phyloP scores from a whole-genome alignment of 2,888 invertebrate genomes.

The Gnatocerus cornutus region DNA sequence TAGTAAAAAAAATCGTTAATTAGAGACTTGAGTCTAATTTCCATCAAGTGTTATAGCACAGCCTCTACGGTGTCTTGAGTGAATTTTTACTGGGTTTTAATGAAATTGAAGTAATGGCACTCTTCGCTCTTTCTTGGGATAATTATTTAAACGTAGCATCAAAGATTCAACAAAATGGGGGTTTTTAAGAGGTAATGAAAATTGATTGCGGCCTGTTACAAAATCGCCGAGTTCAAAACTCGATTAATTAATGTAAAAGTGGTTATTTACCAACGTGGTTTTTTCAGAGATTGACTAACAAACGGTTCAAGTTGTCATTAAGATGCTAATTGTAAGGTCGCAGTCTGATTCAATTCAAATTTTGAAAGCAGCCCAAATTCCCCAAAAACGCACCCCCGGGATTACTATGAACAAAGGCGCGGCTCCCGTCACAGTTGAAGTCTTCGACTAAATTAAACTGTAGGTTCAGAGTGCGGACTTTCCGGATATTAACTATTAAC shows the following conservation, averaged over 20 bases:
- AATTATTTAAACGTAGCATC: not conserved
- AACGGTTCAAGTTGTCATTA: too few relatives aligned
- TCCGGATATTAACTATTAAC: constrained; percentile 49
- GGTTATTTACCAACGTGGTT: too few relatives aligned
- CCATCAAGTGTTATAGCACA: constrained; percentile 2
- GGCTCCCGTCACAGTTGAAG: constrained; percentile 35
- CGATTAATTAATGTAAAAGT: not conserved
- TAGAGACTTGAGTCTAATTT: constrained; percentile 11
- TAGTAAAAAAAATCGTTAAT: constrained; percentile 9
- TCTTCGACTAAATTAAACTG: constrained; percentile 47
- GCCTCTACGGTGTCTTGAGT: constrained; percentile 2
- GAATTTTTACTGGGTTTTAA: constrained; percentile 22
- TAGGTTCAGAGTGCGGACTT: constrained; percentile 40
- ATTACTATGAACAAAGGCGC: constrained; percentile 31
- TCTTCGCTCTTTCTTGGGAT: not conserved
- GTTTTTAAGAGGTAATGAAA: not conserved
- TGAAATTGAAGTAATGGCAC: constrained; percentile 12
- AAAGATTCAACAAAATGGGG: not conserved
- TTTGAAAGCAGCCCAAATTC: too few relatives aligned
- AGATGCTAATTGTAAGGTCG: too few relatives aligned
- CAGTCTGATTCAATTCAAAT: too few relatives aligned
- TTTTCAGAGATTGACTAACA: too few relatives aligned
- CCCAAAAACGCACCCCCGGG: constrained; percentile 4
- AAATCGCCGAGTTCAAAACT: not conserved
- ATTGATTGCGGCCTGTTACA: constrained; percentile 1